phyloP scores from a whole-genome alignment of 2,797 vertebrate genomes.

The Mormyrus hasselquistii region DNA sequence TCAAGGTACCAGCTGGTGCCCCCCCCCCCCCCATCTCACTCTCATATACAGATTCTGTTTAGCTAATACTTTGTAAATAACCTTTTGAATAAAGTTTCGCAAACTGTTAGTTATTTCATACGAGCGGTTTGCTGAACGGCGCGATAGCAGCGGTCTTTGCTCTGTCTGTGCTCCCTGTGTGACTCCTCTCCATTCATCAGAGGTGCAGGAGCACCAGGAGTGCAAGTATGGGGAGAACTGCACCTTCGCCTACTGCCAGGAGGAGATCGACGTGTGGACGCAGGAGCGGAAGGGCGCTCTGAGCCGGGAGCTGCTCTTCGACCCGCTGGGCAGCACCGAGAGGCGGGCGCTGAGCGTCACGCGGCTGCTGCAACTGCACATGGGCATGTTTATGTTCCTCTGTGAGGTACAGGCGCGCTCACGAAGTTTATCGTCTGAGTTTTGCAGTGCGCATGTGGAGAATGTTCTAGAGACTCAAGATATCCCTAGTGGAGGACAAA shows the following conservation, averaged over 20 bases:
- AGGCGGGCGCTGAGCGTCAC: conserved; percentile 69
- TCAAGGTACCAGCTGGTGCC: not conserved
- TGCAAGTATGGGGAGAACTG: conserved; percentile 99
- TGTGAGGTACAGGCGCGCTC: conserved; percentile 59
- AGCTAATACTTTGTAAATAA: not conserved
- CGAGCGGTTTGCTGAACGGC: not conserved
- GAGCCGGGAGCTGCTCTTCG: conserved; percentile 92
- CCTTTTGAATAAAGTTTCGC: not conserved
- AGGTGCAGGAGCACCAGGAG: conserved; percentile 96
- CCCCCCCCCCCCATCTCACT: not conserved
- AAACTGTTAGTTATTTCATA: not conserved
- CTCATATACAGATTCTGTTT: not conserved
- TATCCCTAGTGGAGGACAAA: not conserved
- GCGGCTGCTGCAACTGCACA: conserved; percentile 68
- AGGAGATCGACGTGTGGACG: conserved; percentile 98
- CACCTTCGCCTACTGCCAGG: conserved; percentile 98
- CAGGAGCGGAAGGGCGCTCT: conserved; percentile 95
- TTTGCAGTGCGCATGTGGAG: not conserved
- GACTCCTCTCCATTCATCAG: conserved; percentile 52
- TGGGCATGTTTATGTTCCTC: conserved; percentile 84
- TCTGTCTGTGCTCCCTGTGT: not conserved
- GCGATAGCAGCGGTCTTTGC: not conserved
- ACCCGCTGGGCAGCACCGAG: conserved; percentile 71
- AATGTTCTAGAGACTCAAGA: not conserved
- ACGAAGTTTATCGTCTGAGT: not conserved